A percentile compares a stretch with the other conserved stretches of the same genome.
These are phyloP conservation scores for Carassius gibelio DNA, from an alignment of 2,113 vertebrate genomes.

Conservation along the genomic window DNA sequence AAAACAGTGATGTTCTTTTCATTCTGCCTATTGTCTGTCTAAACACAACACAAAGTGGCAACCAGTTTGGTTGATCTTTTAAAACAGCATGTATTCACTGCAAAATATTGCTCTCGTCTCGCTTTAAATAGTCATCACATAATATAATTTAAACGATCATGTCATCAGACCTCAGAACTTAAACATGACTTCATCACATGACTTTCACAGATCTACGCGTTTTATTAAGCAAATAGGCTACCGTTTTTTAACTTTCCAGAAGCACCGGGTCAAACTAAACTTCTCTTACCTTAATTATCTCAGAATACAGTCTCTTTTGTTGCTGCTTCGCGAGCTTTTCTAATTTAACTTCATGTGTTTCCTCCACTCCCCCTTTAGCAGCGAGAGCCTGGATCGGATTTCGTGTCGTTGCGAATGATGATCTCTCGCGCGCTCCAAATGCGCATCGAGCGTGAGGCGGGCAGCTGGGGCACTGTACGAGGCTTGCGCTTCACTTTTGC, in stretches of 20 bases:
- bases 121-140: background rate
- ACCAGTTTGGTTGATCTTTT: background rate
- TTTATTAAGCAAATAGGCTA: background rate
- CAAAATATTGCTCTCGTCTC: background rate
- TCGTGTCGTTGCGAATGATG: constrained; percentile 66
- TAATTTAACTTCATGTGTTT: constrained; percentile 70
- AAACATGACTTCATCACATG: background rate
- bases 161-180: background rate
- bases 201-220: background rate
- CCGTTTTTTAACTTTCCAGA: background rate
- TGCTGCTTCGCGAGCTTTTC: constrained; percentile 70
- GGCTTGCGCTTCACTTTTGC: background rate
- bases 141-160: background rate
- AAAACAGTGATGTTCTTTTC: background rate
- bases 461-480: background rate
- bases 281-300: constrained; percentile 71
- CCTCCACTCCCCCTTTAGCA: constrained; percentile 70
- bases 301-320: constrained; percentile 64
- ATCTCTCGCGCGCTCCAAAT: constrained; percentile 43
- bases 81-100: background rate
- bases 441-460: constrained; percentile 10
- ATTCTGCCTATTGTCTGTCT: background rate
- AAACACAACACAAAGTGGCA: background rate
- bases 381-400: constrained; percentile 69
- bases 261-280: background rate